phyloP scores from a whole-genome alignment of 2,888 invertebrate genomes.

The Adela reaumurella region DNA sequence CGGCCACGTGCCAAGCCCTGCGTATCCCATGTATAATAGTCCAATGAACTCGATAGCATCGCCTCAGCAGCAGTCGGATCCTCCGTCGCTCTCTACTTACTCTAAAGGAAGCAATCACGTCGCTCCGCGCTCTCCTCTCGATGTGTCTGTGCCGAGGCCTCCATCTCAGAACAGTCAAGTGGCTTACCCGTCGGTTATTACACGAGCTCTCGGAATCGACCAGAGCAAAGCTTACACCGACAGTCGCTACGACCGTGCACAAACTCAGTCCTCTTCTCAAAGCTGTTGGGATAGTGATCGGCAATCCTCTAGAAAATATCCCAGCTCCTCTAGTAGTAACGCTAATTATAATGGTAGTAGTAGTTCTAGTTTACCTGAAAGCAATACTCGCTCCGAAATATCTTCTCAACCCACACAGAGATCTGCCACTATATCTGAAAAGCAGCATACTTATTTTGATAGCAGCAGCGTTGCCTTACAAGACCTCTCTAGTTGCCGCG shows the following conservation, averaged over 20 bases:
- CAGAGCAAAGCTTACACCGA: constrained; percentile 54
- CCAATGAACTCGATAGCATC: constrained; percentile 75
- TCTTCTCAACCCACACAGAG: constrained; percentile 41
- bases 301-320: constrained; percentile 45
- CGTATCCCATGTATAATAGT: constrained; percentile 82
- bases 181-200: constrained; percentile 81
- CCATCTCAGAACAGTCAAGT: constrained; percentile 61
- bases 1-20: constrained; percentile 73
- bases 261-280: constrained; percentile 40
- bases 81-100: constrained; percentile 22
- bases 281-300: constrained; percentile 60
- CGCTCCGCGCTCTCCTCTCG: constrained; percentile 67
- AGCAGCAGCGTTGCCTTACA: constrained; percentile 60
- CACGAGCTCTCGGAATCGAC: constrained; percentile 64
- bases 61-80: constrained; percentile 63
- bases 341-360: constrained; percentile 38
- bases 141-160: constrained; percentile 64
- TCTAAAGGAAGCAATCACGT: constrained; percentile 44
- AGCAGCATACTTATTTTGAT: constrained; percentile 64
- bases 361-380: constrained; percentile 31
- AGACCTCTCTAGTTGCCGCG: constrained; percentile 69
- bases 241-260: constrained; percentile 52
- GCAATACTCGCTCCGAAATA: constrained; percentile 44
- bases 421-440: constrained; percentile 44
- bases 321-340: constrained; percentile 35